Percentiles rank a stretch among this genome's conserved stretches.
Evolutionary conservation across 2,888 invertebrate genomes (phyloP).

Genomic region (Acrobasis repandana): DNA sequence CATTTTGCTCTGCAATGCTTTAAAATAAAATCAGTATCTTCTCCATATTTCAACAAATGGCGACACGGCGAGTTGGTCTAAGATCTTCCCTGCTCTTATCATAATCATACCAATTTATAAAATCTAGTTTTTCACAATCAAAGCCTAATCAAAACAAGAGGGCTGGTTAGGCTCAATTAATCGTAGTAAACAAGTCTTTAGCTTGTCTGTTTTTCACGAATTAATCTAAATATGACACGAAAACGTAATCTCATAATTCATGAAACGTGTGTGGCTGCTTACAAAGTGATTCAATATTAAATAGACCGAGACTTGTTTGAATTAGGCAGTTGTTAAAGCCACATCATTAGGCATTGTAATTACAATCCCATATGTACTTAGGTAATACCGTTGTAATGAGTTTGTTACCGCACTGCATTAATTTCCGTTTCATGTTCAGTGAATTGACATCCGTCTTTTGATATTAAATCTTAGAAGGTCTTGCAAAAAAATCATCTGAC

Average conservation of each 20-base stretch:
- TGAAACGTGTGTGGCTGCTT: not conserved
- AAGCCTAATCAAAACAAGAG: not conserved
- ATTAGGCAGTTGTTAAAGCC: slow-evolving; percentile 3
- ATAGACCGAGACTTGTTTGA: not conserved
- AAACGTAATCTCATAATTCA: not conserved
- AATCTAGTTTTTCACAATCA: no score
- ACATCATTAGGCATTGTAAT: slow-evolving; percentile 5
- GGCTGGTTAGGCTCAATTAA: not conserved
- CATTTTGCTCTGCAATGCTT: no score
- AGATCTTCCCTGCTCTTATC: no score
- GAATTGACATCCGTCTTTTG: slow-evolving; percentile 4
- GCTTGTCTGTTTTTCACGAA: slow-evolving; percentile 1
- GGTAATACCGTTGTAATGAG: slow-evolving; percentile 17
- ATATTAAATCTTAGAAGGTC: not conserved
- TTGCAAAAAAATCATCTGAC: not conserved
- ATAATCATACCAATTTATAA: no score
- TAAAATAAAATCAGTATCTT: no score
- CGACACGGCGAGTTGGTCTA: no score
- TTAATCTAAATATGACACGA: not conserved
- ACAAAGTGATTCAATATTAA: slow-evolving; percentile 1
- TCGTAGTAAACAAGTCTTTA: not conserved
- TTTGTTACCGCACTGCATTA: slow-evolving; percentile 14
- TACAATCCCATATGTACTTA: slow-evolving; percentile 2
- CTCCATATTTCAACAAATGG: no score
- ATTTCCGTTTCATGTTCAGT: slow-evolving; percentile 20